Percentiles rank a stretch among this genome's conserved stretches.
These are phyloP conservation scores for Aleiodes leptofemur DNA, from an alignment of 2,888 invertebrate species.

Conservation along the genomic window DNA sequence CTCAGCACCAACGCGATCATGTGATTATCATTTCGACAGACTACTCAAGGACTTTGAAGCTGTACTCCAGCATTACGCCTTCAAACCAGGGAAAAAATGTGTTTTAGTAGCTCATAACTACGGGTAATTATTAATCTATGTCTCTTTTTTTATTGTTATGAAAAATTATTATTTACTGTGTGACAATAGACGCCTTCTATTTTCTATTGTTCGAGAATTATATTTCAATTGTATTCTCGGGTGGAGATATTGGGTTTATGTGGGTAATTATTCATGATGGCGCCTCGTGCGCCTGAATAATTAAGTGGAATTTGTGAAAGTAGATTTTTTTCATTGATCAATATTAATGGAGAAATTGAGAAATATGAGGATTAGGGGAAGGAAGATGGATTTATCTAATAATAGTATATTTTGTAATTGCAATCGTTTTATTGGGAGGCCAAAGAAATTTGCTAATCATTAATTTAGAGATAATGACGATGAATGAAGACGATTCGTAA, in stretches of 20 bases:
- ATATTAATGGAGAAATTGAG: background rate
- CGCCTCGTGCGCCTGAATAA: slow-evolving; percentile 28
- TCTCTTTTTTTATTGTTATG: background rate
- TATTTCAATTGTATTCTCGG: background rate
- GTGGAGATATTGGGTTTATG: slow-evolving; percentile 23
- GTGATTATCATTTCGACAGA: slow-evolving; percentile 79
- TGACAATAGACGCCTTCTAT: slow-evolving; percentile 41
- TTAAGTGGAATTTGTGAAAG: slow-evolving; percentile 29
- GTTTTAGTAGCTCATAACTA: slow-evolving; percentile 83
- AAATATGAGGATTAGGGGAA: too few relatives aligned
- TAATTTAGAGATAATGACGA: too few relatives aligned
- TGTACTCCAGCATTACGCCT: slow-evolving; percentile 80
- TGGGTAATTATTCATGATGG: slow-evolving; percentile 10
- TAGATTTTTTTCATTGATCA: slow-evolving; percentile 22
- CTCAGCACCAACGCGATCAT: slow-evolving; percentile 77
- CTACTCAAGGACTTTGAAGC: slow-evolving; percentile 78
- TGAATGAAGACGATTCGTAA: too few relatives aligned
- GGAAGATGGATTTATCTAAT: too few relatives aligned
- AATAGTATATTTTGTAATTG: too few relatives aligned
- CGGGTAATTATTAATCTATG: slow-evolving; percentile 75
- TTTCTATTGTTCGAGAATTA: slow-evolving; percentile 25
- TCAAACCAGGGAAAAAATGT: slow-evolving; percentile 77
- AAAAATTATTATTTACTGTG: background rate
- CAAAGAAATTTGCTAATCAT: too few relatives aligned
- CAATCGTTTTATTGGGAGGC: too few relatives aligned